These are phyloP conservation scores for Myotis yumanensis DNA, from an alignment of 2,113 vertebrate genomes.

Conservation along the genomic window DNA sequence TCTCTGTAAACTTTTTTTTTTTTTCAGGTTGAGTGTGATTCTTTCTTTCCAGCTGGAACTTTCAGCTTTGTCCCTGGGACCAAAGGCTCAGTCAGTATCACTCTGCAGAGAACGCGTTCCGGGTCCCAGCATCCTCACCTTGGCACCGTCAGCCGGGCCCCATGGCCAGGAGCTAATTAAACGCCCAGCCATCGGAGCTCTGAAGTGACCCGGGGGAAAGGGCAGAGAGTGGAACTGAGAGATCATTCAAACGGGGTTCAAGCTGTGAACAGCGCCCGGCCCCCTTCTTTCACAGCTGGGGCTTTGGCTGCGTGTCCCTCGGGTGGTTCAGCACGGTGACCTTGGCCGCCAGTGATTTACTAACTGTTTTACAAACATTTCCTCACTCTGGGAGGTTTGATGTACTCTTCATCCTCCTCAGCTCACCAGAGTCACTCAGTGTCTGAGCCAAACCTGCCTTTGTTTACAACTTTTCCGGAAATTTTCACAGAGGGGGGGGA, in stretches of 20 bases:
- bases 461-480: constrained; percentile 95
- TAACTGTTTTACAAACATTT: constrained; percentile 92
- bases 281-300: constrained; percentile 91
- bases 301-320: constrained; percentile 86
- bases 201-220: not conserved
- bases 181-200: not conserved
- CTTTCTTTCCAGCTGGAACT: constrained; percentile 43
- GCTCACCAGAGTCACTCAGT: constrained; percentile 78
- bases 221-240: constrained; percentile 34
- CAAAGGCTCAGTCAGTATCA: constrained; percentile 37
- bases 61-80: constrained; percentile 14
- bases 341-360: constrained; percentile 88
- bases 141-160: constrained; percentile 3
- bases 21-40: constrained; percentile 42
- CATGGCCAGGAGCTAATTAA: constrained; percentile 14
- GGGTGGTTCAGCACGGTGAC: constrained; percentile 87
- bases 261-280: constrained; percentile 24
- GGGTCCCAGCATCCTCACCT: not conserved
- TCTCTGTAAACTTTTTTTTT: not conserved
- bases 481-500: constrained; percentile 84
- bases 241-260: constrained; percentile 63
- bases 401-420: constrained; percentile 82
- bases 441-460: constrained; percentile 90
- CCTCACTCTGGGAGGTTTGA: constrained; percentile 88
- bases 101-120: not conserved